Evolutionary conservation across 2,888 invertebrate genomes (phyloP), one percentile per base, ranked within the genome.

Genomic region (Pseudococcus longispinus): DNA sequence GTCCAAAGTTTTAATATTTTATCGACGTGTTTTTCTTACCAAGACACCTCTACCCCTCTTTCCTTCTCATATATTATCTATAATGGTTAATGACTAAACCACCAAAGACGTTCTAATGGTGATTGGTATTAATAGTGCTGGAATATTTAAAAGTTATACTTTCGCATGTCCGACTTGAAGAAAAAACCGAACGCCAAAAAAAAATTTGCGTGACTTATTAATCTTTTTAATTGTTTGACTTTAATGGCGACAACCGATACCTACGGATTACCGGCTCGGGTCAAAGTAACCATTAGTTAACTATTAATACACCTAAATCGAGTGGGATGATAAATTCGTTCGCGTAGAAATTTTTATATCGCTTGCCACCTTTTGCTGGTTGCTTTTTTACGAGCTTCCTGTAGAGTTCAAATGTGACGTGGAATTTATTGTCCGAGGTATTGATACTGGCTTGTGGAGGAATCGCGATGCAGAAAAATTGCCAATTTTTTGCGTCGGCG

Each of bases 171-270:
- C 37, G 65, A 26, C 11, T 26, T 65, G 65, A 55, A 55, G 23
- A 9, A 26, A 65, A 65, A 26, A 37, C 8, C 37, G 1, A n/a
- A 26, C 8, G 4, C 23, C 4, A 15, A 29, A 70, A 29, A 13
- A 70, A 42, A 80, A 80, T 42, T 80, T 80, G 77, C 77, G 77
- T 80, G 77, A 80, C 77, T 80, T 80, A 80, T 80, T 80, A 80
- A 42, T 80, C 42, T 80, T 80, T 80, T 80, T 80, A 80, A 80
- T 80, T 80, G 77, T 80, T 80, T 3, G 77, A 80, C 32, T 42
- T 80, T 42, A 80, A 37, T 20, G 37, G 42, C 77, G 77, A 80
- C 42, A 80, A 80, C n/a, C 77, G 77, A 80, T 80, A 80, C 70
- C 70, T 70, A 70, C 70, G 42, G 77, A 42, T 42, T 80, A 42